phyloP scores from a whole-genome alignment of 1,140 invertebrate genomes.

The Drosophila santomea region DNA sequence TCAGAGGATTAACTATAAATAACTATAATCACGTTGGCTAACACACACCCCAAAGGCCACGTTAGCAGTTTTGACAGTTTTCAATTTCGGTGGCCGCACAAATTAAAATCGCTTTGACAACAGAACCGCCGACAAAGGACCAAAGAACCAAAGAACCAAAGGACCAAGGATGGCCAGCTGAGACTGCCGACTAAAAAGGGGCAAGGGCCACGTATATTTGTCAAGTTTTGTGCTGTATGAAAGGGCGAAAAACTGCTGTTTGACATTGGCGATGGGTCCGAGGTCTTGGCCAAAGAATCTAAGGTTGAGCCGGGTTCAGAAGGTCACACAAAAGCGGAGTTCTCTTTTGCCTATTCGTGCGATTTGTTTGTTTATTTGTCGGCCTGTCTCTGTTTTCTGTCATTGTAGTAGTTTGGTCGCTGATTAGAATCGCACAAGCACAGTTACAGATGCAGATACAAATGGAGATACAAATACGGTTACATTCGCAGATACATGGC shows the following conservation, averaged over 20 bases:
- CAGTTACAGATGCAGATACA: slow-evolving; percentile 34
- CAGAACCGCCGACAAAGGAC: slow-evolving; percentile 45
- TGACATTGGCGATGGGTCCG: slow-evolving; percentile 44
- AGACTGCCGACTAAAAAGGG: slow-evolving; percentile 20
- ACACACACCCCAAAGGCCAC: slow-evolving; percentile 30
- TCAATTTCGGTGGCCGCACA: slow-evolving; percentile 65
- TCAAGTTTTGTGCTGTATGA: slow-evolving; percentile 36
- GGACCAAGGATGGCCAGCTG: slow-evolving; percentile 68
- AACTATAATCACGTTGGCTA: slow-evolving; percentile 25
- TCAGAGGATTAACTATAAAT: slow-evolving; percentile 47
- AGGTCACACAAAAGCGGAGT: slow-evolving; percentile 36
- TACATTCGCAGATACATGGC: slow-evolving; percentile 14
- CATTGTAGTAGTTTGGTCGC: slow-evolving; percentile 55
- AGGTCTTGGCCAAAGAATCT: slow-evolving; percentile 33
- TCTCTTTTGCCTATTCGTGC: slow-evolving; percentile 63
- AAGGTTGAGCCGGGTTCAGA: slow-evolving; percentile 15
- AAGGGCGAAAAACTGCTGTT: slow-evolving; percentile 55
- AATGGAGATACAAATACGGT: slow-evolving; percentile 15
- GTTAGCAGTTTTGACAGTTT: slow-evolving; percentile 80
- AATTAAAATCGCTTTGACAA: slow-evolving; percentile 67
- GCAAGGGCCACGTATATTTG: slow-evolving; percentile 28
- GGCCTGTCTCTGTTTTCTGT: slow-evolving; percentile 50
- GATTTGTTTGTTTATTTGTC: slow-evolving; percentile 64
- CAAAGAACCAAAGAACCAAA: slow-evolving; percentile 36
- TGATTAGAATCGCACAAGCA: slow-evolving; percentile 70